Percentiles rank a stretch among this genome's conserved stretches.
phyloP scores from a whole-genome alignment of 2,113 vertebrate genomes.

The Pogonocichla stellata region DNA sequence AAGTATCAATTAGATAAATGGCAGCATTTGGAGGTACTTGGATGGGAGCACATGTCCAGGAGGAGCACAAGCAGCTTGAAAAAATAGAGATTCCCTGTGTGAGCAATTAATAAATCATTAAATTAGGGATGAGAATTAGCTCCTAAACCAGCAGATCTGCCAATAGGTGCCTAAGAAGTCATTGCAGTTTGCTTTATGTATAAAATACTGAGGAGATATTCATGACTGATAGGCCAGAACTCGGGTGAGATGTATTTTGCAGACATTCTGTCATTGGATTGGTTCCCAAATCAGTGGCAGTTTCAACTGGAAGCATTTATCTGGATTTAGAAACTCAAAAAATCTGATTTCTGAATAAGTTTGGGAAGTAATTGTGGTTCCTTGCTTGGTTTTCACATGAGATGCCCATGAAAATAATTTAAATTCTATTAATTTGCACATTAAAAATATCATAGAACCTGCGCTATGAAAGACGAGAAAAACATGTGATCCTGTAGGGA shows the following conservation, averaged over 20 bases:
- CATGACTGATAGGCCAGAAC: neutral
- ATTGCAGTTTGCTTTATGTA: neutral
- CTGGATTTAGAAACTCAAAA: neutral
- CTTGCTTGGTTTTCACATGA: neutral
- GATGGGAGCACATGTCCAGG: neutral
- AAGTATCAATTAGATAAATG: neutral
- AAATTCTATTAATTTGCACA: neutral
- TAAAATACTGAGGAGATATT: neutral
- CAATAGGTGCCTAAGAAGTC: neutral
- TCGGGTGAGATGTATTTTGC: neutral
- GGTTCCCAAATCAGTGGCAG: neutral
- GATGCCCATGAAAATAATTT: neutral
- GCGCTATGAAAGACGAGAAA: neutral
- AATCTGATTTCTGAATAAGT: neutral
- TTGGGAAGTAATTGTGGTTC: neutral
- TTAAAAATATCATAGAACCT: neutral
- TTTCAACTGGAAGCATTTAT: neutral
- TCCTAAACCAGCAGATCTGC: neutral
- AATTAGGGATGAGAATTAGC: neutral
- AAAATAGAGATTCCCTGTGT: neutral
- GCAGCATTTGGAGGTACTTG: neutral
- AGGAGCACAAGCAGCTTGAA: neutral
- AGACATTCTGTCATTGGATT: neutral
- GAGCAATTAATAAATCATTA: neutral
- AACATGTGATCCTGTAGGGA: neutral